Base-by-base conservation (phyloP, 2,888 invertebrate species). In the Pandemis heparana region DNA sequence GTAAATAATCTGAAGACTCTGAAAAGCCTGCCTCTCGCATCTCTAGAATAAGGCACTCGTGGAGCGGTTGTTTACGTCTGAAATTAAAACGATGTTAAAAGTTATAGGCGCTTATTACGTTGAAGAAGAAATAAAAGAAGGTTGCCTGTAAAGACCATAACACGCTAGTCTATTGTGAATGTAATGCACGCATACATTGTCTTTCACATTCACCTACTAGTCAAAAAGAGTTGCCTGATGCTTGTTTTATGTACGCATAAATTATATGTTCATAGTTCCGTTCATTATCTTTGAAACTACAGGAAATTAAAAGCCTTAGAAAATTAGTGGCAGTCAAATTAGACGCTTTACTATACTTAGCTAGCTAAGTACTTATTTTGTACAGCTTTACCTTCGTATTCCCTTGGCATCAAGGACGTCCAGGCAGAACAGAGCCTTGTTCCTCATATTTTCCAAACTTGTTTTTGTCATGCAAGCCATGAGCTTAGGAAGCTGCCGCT, bases 41-140 rank as follows among this genome's bases (percentile, higher is more conserved):
- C 81, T 96, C 96, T 10, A 93, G 77, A 48, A 95, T 85, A 0
- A 96, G 83, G 41, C 96, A 95, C 82, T 96, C 92, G 80, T 95
- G 86, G 65, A 95, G 84, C 0, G 96, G 95, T 43, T 92, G 71
- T 75, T 94, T 92, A 77, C 91, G 91, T 79, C 96, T 96, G 77
- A 41, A 86, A 82, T 74, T 48, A 23, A 51, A 32, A 38, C 2
- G 32, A 38, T 23, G 16, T 38, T 16, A 48, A 46, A 64, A n/a
- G 2, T 32, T 46, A 32, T 23, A 56, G 53, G 53, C 48, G 48
- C 48, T 48, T n/a, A n/a, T 48, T n/a, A 48, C n/a, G 48, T 48
- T 48, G 6, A n/a, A 48, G 48, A n/a, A 48, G 48, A 48, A 43
- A 43, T 43, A 5, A 12, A 48, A n/a, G 48, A 48, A n/a, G 48